Evolutionary conservation across 2,797 vertebrate genomes (phyloP).

Genomic region (Sebastes kiyomatsui): DNA sequence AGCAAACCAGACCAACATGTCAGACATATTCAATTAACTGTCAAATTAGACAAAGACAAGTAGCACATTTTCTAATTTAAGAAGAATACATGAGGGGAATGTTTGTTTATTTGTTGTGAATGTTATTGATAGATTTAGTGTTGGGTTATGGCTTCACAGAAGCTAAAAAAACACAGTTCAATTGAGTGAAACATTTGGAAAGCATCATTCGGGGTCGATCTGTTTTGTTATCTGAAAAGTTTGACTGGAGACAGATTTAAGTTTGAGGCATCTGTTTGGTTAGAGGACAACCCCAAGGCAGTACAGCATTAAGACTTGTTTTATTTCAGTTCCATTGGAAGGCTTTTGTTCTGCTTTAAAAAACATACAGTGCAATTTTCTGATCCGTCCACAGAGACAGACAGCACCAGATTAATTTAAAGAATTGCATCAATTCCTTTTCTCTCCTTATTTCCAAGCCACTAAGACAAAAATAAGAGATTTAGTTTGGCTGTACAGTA

Average conservation of each 20-base stretch:
- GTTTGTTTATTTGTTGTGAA: background rate
- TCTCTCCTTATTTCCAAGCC: conserved; percentile 14
- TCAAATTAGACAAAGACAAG: background rate
- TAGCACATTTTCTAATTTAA: background rate
- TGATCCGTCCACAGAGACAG: conserved; percentile 29
- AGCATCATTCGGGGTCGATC: background rate
- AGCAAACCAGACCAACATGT: background rate
- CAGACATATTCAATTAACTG: background rate
- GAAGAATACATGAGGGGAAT: background rate
- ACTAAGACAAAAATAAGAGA: conserved; percentile 34
- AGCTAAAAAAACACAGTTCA: background rate
- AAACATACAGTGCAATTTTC: conserved; percentile 4
- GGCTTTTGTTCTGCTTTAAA: background rate
- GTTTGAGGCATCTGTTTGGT: background rate
- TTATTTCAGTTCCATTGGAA: background rate
- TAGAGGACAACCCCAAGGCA: background rate
- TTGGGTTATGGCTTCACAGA: background rate
- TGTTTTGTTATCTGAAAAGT: background rate
- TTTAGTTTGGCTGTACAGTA: conserved; percentile 40
- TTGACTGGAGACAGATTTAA: background rate
- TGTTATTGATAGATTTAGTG: background rate
- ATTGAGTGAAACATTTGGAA: background rate
- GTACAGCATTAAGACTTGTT: background rate
- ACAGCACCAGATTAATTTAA: conserved; percentile 38
- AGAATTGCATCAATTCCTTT: conserved; percentile 37